Conservation (phyloP, 2,113 vertebrate genomes). For the Dolichotis patagonum region DNA sequence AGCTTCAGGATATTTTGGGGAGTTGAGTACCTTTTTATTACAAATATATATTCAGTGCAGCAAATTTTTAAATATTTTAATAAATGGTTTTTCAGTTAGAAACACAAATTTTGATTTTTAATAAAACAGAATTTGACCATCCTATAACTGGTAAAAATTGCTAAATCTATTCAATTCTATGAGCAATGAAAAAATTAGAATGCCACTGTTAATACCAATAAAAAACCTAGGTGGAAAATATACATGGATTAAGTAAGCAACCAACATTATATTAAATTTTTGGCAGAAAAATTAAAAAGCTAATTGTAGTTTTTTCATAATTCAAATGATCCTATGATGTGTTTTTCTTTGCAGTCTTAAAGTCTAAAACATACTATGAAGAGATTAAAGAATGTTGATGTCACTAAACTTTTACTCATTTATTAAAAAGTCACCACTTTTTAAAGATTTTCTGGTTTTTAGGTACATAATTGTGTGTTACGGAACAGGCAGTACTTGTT, state of each 20-base stretch:
- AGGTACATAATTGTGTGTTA: constrained; percentile 19
- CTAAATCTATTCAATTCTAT: neutral
- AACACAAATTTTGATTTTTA: neutral
- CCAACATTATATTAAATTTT: constrained; percentile 47
- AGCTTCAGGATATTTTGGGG: constrained; percentile 1
- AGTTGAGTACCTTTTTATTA: constrained; percentile 22
- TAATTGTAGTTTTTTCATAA: neutral
- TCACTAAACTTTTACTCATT: neutral
- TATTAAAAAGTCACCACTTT: neutral
- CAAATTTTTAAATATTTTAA: constrained; percentile 51
- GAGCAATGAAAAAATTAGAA: neutral
- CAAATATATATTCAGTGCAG: neutral
- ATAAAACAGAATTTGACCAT: neutral
- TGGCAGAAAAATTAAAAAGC: constrained; percentile 25
- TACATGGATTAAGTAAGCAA: neutral
- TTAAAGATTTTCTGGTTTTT: neutral
- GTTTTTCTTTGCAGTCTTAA: constrained; percentile 6
- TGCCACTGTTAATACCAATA: neutral
- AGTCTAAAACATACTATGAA: constrained; percentile 20
- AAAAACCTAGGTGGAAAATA: neutral
- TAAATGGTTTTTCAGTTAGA: constrained; percentile 22
- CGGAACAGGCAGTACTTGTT: neutral
- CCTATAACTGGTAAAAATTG: constrained; percentile 4
- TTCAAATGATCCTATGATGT: constrained; percentile 7
- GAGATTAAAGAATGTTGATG: neutral